These are phyloP conservation scores for Eurytoma adleriae DNA, from an alignment of 2,888 invertebrate genomes.

Conservation along the genomic window DNA sequence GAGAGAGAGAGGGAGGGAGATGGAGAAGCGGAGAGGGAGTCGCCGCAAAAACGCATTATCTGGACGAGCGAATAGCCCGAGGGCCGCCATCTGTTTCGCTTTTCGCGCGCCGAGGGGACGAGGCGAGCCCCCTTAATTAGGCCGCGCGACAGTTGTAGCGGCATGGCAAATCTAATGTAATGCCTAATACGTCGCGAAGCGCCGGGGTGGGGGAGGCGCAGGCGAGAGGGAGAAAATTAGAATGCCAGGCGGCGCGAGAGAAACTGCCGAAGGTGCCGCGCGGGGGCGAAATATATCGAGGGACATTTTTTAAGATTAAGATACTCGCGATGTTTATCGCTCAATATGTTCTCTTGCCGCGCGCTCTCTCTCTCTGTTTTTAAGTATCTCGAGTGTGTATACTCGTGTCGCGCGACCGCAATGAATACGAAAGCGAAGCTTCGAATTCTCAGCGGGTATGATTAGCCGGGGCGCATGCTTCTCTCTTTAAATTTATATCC, in stretches of 20 bases:
- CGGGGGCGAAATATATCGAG: not conserved
- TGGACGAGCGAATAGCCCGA: constrained; percentile 65
- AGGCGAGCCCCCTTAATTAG: constrained; percentile 69
- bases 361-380: too few species aligned
- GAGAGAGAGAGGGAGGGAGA: constrained; percentile 2
- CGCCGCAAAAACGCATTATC: constrained; percentile 64
- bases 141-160: constrained; percentile 68
- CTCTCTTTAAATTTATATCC: not conserved
- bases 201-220: not conserved
- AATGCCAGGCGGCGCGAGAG: constrained; percentile 23
- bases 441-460: constrained; percentile 8
- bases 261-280: not conserved
- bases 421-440: constrained; percentile 40
- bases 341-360: not conserved
- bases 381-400: constrained; percentile 10
- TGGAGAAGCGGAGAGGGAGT: constrained; percentile 53
- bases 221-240: constrained; percentile 37
- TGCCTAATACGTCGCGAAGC: constrained; percentile 53
- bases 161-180: constrained; percentile 72
- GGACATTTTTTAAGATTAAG: constrained; percentile 35
- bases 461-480: not conserved
- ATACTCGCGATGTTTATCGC: constrained; percentile 41
- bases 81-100: constrained; percentile 74
- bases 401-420: constrained; percentile 17
- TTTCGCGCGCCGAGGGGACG: not conserved